Base-by-base conservation (phyloP, 2,888 invertebrate genomes). In the Ephialtes manifestator region DNA sequence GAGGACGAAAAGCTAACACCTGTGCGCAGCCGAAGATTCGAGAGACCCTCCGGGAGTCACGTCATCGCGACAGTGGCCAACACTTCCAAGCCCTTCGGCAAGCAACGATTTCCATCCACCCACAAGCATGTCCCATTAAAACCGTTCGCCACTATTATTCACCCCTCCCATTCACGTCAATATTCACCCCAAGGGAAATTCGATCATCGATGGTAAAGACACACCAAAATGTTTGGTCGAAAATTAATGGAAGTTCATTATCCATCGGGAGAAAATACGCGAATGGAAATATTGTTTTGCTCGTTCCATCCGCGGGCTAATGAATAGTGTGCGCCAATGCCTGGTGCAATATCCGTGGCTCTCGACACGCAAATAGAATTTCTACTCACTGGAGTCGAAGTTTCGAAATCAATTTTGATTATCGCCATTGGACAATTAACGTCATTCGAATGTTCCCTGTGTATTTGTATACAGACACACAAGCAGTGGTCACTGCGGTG, bases 341-440 rank as follows among this genome's bases (percentile, higher is more conserved):
- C 60, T 39, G 60, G 8, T 0, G 18, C 60, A 20, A 63, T 31
- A 63, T 31, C 46, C 31, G 20, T 1, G 76, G 35, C 31, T 71
- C 3, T 35, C 76, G 48, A 7, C 53, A n/a, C 20, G 46, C 65
- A 70, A 71, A 72, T 72, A 43, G 75, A 79, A 79, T 79, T 76
- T 65, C 76, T 7, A 76, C 67, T 39, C 70, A n/a, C 31, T 24
- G 60, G 11, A 13, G 28, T 18, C 31, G 31, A 35, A 71, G 76
- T 35, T 39, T 77, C 67, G 60, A 72, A 81, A 81, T 81, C 67
- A 84, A 81, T 84, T 81, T 84, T 77, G 24, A 75, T 84, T 60
- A 84, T 81, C 81, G 81, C 35, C 20, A 74, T 72, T 46, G 77
- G 67, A 68, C 68, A 84, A 77, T 77, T 68, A 72, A 71, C 72